A percentile compares a stretch with the other conserved stretches of the same genome.
phyloP scores from a whole-genome alignment of 2,888 invertebrate genomes.

The Mimumesa dahlbomi region DNA sequence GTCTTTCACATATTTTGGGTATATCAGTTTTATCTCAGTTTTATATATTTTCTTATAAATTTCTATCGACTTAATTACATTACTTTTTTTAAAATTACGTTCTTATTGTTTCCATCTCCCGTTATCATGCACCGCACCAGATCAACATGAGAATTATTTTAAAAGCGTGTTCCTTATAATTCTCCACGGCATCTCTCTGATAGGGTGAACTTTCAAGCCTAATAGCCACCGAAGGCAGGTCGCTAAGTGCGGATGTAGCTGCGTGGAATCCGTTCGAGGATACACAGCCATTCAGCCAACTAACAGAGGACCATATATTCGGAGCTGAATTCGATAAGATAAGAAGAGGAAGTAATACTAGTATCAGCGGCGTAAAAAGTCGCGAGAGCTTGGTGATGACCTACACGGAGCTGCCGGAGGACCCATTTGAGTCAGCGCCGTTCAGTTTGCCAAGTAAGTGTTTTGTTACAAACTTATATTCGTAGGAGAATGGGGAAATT shows the following conservation, averaged over 20 bases:
- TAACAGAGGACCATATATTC: conserved; percentile 91
- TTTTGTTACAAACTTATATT: conserved; percentile 23
- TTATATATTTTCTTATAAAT: conserved; percentile 21
- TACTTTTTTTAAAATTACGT: too few relatives aligned
- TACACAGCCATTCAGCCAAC: conserved; percentile 85
- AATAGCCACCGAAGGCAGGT: conserved; percentile 75
- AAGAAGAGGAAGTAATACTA: conserved; percentile 89
- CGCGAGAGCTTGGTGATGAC: conserved; percentile 87
- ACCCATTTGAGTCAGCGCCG: conserved; percentile 92
- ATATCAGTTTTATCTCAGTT: conserved; percentile 5
- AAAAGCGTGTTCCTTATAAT: too few relatives aligned
- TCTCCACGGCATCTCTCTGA: neutral
- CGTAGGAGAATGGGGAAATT: neutral
- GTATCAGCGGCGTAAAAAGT: conserved; percentile 87
- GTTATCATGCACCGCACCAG: too few relatives aligned
- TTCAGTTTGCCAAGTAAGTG: conserved; percentile 87
- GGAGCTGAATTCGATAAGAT: conserved; percentile 92
- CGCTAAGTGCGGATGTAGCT: conserved; percentile 83
- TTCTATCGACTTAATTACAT: too few relatives aligned
- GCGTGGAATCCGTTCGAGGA: conserved; percentile 94
- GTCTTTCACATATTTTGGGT: neutral
- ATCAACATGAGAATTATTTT: too few relatives aligned
- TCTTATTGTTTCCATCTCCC: too few relatives aligned
- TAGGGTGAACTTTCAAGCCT: conserved; percentile 80
- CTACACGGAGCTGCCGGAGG: conserved; percentile 83